Evolutionary conservation across 2,113 vertebrate genomes (phyloP).

Genomic region (Litocranius walleri): DNA sequence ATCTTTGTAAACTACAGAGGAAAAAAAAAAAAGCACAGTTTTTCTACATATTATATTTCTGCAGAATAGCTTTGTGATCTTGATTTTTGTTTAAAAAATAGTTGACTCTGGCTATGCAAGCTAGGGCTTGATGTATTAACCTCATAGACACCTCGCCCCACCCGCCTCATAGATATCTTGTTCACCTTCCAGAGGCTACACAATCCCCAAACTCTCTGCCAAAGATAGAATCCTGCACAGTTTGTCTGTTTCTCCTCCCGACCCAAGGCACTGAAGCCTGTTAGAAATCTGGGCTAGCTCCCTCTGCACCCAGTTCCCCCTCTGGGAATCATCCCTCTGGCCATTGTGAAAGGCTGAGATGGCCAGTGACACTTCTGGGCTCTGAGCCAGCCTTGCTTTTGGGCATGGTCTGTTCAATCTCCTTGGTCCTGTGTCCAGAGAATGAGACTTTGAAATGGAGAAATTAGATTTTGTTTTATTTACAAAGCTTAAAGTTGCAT

Average conservation of each 20-base stretch:
- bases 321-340: background rate
- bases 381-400: background rate
- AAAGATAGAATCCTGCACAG: background rate
- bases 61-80: background rate
- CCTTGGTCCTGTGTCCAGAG: background rate
- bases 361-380: background rate
- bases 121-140: background rate
- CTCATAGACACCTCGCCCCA: background rate
- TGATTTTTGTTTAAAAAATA: background rate
- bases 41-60: background rate
- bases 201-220: background rate
- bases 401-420: background rate
- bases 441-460: constrained; percentile 14
- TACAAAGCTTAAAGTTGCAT: background rate
- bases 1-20: background rate
- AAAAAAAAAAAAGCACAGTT: background rate
- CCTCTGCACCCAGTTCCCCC: background rate
- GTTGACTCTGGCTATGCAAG: background rate
- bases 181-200: background rate
- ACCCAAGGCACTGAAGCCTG: background rate
- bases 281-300: background rate
- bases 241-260: background rate
- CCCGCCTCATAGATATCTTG: background rate
- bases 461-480: constrained; percentile 30
- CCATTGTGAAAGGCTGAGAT: background rate